phyloP scores from a whole-genome alignment of 30 jellyfish, hydroid and myxozoan genomes.

The Pelagia noctiluca region DNA sequence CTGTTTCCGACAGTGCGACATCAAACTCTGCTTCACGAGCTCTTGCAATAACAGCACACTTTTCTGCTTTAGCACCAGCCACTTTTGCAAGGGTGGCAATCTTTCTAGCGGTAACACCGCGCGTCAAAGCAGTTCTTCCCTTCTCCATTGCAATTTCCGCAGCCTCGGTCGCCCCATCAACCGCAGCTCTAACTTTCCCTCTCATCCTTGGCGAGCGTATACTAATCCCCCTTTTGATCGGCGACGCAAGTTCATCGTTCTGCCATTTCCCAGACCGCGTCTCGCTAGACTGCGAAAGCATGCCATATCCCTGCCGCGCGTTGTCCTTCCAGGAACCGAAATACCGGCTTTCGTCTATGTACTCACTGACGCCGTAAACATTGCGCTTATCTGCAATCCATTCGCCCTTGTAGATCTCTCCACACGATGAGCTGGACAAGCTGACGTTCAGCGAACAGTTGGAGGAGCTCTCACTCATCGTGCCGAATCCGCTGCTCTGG shows the following conservation, averaged over 20 bases:
- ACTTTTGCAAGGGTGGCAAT: slow-evolving; percentile 81
- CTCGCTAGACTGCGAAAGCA: slow-evolving; percentile 34
- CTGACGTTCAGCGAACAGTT: slow-evolving; percentile 62
- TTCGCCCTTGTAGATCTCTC: slow-evolving; percentile 90
- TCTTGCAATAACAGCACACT: slow-evolving; percentile 72
- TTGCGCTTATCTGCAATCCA: slow-evolving; percentile 89
- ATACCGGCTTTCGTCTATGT: slow-evolving; percentile 82
- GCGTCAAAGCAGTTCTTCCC: slow-evolving; percentile 77
- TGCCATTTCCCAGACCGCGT: slow-evolving; percentile 92
- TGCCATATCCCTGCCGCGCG: slow-evolving; percentile 93
- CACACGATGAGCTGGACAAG: slow-evolving; percentile 47
- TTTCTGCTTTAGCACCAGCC: slow-evolving; percentile 77
- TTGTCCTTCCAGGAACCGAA: slow-evolving; percentile 95
- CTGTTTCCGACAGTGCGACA: slow-evolving; percentile 26
- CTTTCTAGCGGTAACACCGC: slow-evolving; percentile 92
- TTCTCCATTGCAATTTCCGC: slow-evolving; percentile 84
- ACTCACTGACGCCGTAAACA: slow-evolving; percentile 86
- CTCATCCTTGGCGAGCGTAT: slow-evolving; percentile 72
- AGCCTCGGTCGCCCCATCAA: slow-evolving; percentile 85
- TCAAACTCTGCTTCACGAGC: slow-evolving; percentile 64
- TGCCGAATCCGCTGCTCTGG: slow-evolving; percentile 87
- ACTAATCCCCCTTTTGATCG: slow-evolving; percentile 71
- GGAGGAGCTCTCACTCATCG: slow-evolving; percentile 88
- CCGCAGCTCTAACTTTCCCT: slow-evolving; percentile 73
- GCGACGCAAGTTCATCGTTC: slow-evolving; percentile 70